Conservation (phyloP, 2,797 vertebrate genomes). For the Neomorphus geoffroyi region DNA sequence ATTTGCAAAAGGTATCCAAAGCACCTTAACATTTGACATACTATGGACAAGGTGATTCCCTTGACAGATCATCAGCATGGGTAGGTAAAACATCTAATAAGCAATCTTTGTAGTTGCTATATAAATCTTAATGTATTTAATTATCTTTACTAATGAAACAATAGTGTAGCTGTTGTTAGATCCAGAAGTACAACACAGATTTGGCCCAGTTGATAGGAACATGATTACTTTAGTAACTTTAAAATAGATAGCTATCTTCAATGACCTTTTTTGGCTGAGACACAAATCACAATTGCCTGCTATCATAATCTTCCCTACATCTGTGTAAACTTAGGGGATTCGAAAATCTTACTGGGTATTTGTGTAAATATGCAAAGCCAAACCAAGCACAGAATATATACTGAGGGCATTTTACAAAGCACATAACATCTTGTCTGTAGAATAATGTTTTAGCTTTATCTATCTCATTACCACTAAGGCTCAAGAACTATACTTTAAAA, state of each 20-base stretch:
- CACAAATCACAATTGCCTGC: not conserved
- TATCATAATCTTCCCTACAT: not conserved
- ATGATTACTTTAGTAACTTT: not conserved
- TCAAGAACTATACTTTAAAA: not conserved
- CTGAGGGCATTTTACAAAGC: not conserved
- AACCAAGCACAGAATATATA: not conserved
- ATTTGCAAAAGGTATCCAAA: not conserved
- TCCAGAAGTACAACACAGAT: not conserved
- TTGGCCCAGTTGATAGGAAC: not conserved
- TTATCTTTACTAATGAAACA: not conserved
- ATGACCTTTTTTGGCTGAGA: not conserved
- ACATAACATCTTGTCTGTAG: not conserved
- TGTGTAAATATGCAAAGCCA: not conserved
- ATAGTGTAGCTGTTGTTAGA: not conserved
- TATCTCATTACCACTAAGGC: not conserved
- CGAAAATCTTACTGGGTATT: not conserved
- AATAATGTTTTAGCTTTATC: not conserved
- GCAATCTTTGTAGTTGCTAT: not conserved
- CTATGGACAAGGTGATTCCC: not conserved
- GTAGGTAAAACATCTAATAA: not conserved
- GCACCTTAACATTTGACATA: not conserved
- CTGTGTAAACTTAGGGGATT: not conserved
- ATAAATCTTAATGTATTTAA: not conserved
- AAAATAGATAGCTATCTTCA: not conserved
- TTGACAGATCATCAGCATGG: not conserved